Evolutionary conservation across 2,888 invertebrate species (phyloP).

Genomic region (Macrophya alboannulata): DNA sequence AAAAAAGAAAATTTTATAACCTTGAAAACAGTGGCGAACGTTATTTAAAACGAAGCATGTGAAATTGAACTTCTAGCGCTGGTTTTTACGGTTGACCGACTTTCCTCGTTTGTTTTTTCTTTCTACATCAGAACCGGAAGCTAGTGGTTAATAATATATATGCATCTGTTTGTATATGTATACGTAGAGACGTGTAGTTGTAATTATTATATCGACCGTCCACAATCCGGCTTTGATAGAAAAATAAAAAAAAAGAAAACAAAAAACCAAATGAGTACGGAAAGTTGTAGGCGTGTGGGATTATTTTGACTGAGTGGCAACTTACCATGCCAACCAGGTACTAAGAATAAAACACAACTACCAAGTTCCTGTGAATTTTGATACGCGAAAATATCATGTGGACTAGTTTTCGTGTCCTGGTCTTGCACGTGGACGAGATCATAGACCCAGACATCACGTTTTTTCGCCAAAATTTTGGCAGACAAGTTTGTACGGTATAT

Average conservation of each 20-base stretch:
- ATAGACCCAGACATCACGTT: conserved; percentile 46
- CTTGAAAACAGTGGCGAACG: conserved; percentile 8
- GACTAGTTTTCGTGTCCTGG: conserved; percentile 22
- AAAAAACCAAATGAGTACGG: neutral
- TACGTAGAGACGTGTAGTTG: neutral
- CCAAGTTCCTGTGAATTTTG: conserved; percentile 18
- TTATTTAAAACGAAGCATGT: conserved; percentile 15
- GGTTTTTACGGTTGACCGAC: conserved; percentile 28
- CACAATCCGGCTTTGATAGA: neutral
- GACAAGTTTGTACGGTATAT: conserved; percentile 12
- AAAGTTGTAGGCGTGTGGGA: conserved; percentile 6
- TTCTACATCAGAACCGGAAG: conserved; percentile 32
- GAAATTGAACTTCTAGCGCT: conserved; percentile 22
- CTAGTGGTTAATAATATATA: conserved; percentile 9
- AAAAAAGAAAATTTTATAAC: neutral
- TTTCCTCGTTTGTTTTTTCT: conserved; percentile 29
- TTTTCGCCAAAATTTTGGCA: conserved; percentile 31
- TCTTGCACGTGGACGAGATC: conserved; percentile 45
- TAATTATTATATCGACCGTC: conserved; percentile 17
- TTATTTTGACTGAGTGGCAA: conserved; percentile 34
- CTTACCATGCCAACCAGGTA: conserved; percentile 25
- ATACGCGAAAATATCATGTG: conserved; percentile 45
- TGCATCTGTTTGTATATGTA: conserved; percentile 18
- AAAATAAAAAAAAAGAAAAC: neutral
- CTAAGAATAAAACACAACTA: conserved; percentile 26